Base-by-base conservation (phyloP, 2,113 vertebrate species). In the Onychostruthus taczanowskii region DNA sequence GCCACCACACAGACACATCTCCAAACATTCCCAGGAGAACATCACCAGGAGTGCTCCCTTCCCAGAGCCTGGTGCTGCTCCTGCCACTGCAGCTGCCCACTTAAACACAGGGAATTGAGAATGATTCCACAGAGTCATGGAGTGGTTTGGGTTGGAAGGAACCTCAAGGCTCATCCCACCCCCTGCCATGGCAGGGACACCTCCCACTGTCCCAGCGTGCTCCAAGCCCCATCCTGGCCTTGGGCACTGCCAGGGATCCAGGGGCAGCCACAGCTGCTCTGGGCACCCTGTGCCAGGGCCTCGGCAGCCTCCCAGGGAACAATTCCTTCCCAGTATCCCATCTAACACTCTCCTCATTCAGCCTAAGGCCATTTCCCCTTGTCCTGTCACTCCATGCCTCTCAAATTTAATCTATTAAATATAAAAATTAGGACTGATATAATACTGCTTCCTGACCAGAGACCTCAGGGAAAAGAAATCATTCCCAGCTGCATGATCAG, bases 181-280 rank as follows among this genome's bases (percentile, higher is more conserved):
- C n/a, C 37, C 31, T 37, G 22, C 22, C 63, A 13, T 11, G 7
- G 13, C 49, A 70, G 56, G 11, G 13, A 43, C 56, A 35, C 21
- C 14, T 56, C 0, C 43, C 75, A 49, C 49, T 1, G 0, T 0
- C 30, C 41, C 75, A 80, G 58, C 14, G 0, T 4, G 11, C 35
- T 88, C 50, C 66, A 8, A 30, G 10, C 39, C 13, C n/a, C 0
- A 0, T 16, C 64, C 55, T n/a, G 47, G 47, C 23, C 47, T 63
- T 62, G 64, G 41, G 0, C 74, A 78, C 28, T 55, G 0, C 64
- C 84, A 79, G n/a, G 47, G 47, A 47, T 55, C 26, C 80, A 83
- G 55, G 16, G 39, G 28, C 84, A 87, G 47, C 64, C 74, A 9
- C 64, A 70, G 56, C 56, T 78, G 1, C 64, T 70, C 56, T 46